phyloP scores from a whole-genome alignment of 1,140 invertebrate species.

The Drosophila pectinifera region DNA sequence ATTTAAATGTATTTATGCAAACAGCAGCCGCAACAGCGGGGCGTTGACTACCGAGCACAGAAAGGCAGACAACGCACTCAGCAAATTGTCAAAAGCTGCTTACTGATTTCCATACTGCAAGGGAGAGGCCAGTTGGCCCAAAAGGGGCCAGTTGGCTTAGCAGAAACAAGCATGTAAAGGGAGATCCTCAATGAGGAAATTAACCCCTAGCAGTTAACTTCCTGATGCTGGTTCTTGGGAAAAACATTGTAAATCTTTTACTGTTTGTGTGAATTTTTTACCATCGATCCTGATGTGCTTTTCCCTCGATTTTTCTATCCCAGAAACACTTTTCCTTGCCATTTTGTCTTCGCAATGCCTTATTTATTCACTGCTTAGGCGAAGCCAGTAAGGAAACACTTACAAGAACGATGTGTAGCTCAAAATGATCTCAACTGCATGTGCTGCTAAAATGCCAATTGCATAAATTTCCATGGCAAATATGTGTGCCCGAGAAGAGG shows the following conservation, averaged over 20 bases:
- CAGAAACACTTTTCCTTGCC: neutral
- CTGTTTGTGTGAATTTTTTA: too few relatives aligned
- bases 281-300: neutral
- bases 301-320: too few relatives aligned
- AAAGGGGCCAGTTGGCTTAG: too few relatives aligned
- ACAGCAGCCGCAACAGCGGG: slow-evolving; percentile 43
- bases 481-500: neutral
- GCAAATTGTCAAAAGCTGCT: slow-evolving; percentile 82
- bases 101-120: slow-evolving; percentile 33
- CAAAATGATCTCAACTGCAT: neutral
- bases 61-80: slow-evolving; percentile 53
- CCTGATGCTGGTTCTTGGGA: neutral
- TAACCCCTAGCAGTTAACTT: neutral
- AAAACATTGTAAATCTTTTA: neutral
- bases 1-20: slow-evolving; percentile 83
- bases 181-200: too few relatives aligned
- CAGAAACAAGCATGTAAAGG: too few relatives aligned
- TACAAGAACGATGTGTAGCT: neutral
- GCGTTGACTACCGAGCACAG: slow-evolving; percentile 34
- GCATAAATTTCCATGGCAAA: slow-evolving; percentile 6
- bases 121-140: too few relatives aligned
- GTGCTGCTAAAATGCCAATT: slow-evolving; percentile 1
- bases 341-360: neutral
- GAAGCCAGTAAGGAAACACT: neutral
- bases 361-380: neutral